phyloP scores from a whole-genome alignment of 2,113 vertebrate species.

The Podiceps cristatus region DNA sequence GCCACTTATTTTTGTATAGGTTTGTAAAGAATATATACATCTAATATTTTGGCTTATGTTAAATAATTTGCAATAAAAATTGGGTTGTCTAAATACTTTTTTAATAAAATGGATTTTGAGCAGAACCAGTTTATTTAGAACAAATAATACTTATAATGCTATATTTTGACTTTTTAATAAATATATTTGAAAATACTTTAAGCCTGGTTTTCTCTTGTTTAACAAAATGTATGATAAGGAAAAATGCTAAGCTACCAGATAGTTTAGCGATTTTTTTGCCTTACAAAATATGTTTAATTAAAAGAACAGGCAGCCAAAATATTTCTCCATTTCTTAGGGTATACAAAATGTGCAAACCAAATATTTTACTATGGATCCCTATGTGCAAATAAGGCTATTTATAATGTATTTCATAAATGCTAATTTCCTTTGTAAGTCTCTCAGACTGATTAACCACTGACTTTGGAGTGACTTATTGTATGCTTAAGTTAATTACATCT shows the following conservation, averaged over 20 bases:
- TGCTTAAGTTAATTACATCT: constrained; percentile 54
- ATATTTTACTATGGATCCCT: constrained; percentile 27
- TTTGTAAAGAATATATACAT: background rate
- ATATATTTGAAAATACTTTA: constrained; percentile 14
- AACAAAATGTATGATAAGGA: background rate
- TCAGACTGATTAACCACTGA: constrained; percentile 43
- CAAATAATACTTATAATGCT: background rate
- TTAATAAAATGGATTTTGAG: background rate
- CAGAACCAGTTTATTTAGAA: background rate
- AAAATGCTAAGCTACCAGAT: background rate
- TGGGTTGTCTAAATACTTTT: background rate
- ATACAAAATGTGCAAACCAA: background rate
- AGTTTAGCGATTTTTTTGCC: background rate
- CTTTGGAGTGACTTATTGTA: constrained; percentile 60
- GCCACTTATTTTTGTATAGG: background rate
- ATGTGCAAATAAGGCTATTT: constrained; percentile 8
- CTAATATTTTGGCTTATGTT: background rate
- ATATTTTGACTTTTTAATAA: background rate
- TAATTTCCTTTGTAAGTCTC: constrained; percentile 47
- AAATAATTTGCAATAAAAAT: background rate
- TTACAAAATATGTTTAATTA: background rate
- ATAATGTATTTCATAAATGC: constrained; percentile 34
- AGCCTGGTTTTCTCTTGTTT: background rate
- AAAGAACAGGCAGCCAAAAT: background rate
- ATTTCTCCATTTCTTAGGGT: background rate